Base-by-base conservation (phyloP, 2,113 vertebrate genomes). In the Rattus rattus region DNA sequence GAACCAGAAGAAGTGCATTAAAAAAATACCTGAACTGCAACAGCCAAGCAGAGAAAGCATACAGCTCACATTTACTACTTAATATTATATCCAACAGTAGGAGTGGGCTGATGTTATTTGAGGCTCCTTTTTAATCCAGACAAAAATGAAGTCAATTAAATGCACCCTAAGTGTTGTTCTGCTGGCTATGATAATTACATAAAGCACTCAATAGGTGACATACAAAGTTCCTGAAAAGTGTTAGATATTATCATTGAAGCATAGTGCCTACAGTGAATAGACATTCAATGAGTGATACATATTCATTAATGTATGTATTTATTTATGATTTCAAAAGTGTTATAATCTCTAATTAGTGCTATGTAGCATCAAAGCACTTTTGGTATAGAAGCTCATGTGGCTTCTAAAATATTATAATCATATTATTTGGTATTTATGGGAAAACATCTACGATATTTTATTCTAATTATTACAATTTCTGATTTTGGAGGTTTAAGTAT, bases 401-500 rank as follows among this genome's bases (percentile, higher is more conserved):
- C 26, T 56, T 77, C 39, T 84, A 88, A 96, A 95, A 88, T 76
- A 76, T 75, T 84, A 56, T 85, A 75, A 81, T 87, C 54, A 80
- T 16, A 24, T 33, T 84, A 12, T 73, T 96, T 63, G 3, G 0
- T n/a, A 36, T 90, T 59, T 79, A 24, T 94, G 1, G 47, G 49
- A 73, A 43, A 72, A 7, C 1, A 54, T 30, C 11, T 52, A 5
- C 33, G 4, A 90, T 36, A 3, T 36, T 52, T 91, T 86, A 28
- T 54, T 88, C 1, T 72, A 39, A 65, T 63, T 83, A n/a, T 70
- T 63, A 80, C 7, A 6, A 63, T 91, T 93, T 94, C 16, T 86
- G 1, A 77, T 39, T 65, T 76, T 90, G 39, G 12, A 92, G 2
- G 39, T 30, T 77, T 91, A 87, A 81, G 16, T 88, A 94, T 79